Evolutionary conservation across 2,797 vertebrate genomes (phyloP).

Genomic region (Cynopterus sphinx): DNA sequence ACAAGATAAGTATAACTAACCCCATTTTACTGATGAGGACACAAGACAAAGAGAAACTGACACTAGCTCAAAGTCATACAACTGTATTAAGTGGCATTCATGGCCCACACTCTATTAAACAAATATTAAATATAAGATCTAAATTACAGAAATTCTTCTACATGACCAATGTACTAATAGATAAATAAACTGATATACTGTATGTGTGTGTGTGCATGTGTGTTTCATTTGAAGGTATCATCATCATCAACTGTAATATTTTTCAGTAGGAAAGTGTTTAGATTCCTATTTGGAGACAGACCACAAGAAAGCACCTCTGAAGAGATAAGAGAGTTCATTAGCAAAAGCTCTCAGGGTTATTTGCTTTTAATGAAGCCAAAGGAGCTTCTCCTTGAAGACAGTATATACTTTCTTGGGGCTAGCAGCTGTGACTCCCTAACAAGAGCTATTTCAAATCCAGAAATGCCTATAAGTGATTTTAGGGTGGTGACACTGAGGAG

Average conservation of each 20-base stretch:
- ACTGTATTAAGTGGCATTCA: not conserved
- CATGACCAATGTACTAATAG: not conserved
- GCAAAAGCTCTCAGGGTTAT: not conserved
- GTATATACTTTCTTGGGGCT: not conserved
- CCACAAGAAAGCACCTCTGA: not conserved
- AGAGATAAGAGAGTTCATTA: not conserved
- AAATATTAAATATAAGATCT: slow-evolving; percentile 29
- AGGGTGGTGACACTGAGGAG: not conserved
- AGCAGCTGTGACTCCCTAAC: not conserved
- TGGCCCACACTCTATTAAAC: not conserved
- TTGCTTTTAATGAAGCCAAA: slow-evolving; percentile 8
- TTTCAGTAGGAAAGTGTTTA: not conserved
- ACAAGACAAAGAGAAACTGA: not conserved
- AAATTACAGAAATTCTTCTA: slow-evolving; percentile 27
- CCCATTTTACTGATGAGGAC: not conserved
- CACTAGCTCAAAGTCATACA: not conserved
- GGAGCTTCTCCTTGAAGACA: not conserved
- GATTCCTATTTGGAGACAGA: not conserved
- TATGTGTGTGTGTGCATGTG: too few relatives aligned
- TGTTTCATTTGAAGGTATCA: not conserved
- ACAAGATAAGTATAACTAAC: not conserved
- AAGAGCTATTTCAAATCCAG: not conserved
- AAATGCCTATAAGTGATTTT: not conserved
- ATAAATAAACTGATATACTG: not conserved
- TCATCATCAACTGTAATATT: not conserved